phyloP scores from a whole-genome alignment of 2,113 vertebrate genomes.

The Lophotis ruficrista region DNA sequence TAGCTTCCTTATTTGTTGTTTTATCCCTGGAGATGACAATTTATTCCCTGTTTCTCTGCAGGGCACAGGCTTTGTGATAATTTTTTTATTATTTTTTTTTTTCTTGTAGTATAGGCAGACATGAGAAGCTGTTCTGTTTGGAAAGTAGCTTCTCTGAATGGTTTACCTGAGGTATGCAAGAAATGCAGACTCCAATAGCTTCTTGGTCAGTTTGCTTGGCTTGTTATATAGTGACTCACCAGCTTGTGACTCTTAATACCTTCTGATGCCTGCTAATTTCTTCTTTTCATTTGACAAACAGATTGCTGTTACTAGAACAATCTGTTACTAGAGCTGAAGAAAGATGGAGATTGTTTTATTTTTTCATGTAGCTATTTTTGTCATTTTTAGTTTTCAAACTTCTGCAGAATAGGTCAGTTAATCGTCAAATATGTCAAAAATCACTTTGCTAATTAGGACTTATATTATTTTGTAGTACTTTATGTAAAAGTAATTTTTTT shows the following conservation, averaged over 20 bases:
- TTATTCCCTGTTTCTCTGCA: background rate
- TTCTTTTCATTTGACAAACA: background rate
- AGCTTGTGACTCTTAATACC: slow-evolving; percentile 1
- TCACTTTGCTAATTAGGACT: background rate
- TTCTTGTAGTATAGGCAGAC: background rate
- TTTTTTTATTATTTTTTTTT: background rate
- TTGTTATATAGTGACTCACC: background rate
- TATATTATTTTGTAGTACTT: background rate
- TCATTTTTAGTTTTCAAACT: background rate
- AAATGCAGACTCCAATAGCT: background rate
- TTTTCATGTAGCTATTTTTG: background rate
- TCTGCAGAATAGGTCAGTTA: background rate
- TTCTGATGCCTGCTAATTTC: background rate
- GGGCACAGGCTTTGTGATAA: background rate
- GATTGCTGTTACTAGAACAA: slow-evolving; percentile 20
- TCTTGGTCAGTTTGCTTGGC: slow-evolving; percentile 12
- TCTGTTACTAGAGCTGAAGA: background rate
- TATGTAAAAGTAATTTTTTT: background rate
- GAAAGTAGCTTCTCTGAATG: background rate
- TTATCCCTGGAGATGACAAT: background rate
- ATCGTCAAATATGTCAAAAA: background rate
- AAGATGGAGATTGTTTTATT: background rate
- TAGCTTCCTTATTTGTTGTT: background rate
- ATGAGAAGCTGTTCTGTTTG: background rate
- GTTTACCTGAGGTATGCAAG: background rate